Conservation (phyloP, 2,797 vertebrate genomes). For the Eleutherodactylus coqui region DNA sequence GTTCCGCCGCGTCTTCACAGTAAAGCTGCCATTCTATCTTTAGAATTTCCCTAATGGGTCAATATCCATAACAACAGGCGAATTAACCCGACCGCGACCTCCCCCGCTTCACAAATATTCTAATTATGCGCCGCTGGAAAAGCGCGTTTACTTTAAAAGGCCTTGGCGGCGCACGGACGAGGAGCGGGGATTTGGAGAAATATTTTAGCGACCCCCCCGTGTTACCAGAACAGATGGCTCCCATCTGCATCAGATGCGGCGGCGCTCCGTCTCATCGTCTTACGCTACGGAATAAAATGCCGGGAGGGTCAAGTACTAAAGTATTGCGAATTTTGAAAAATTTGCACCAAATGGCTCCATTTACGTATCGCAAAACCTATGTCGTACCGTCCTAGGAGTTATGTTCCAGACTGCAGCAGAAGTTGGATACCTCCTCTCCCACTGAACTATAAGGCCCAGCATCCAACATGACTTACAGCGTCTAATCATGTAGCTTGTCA, state of each 20-base stretch:
- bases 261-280: background rate
- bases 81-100: conserved; percentile 60
- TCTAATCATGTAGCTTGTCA: too few relatives aligned
- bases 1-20: background rate
- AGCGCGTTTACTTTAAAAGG: conserved; percentile 29
- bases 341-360: background rate
- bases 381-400: too few relatives aligned
- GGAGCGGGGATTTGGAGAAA: conserved; percentile 7
- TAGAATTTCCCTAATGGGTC: conserved; percentile 67
- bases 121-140: conserved; percentile 50
- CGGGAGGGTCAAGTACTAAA: too few relatives aligned
- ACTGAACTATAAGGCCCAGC: too few relatives aligned
- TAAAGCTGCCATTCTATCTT: conserved; percentile 64
- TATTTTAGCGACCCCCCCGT: background rate
- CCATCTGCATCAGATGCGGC: background rate
- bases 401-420: too few relatives aligned
- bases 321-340: too few relatives aligned
- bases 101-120: conserved; percentile 69
- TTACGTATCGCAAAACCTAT: background rate
- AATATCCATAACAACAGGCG: conserved; percentile 68
- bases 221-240: background rate
- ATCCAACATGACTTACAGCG: too few relatives aligned
- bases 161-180: background rate
- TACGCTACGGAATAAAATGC: background rate
- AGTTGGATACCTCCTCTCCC: too few relatives aligned